phyloP scores from a whole-genome alignment of 2,888 invertebrate genomes.

The Ferrisia virgata region DNA sequence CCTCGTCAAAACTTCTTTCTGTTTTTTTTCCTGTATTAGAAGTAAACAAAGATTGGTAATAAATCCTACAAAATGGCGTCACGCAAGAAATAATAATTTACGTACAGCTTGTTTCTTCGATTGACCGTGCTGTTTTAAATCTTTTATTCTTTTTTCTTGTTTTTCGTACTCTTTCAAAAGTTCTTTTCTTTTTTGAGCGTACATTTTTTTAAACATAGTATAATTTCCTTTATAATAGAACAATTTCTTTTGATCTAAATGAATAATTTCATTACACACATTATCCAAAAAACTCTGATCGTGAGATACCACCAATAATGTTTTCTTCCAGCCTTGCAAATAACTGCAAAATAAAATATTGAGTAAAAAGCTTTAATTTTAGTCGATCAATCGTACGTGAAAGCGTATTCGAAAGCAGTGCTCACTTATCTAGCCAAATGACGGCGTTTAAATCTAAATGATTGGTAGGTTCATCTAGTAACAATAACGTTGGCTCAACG shows the following conservation, averaged over 20 bases:
- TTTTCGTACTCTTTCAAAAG: constrained; percentile 96
- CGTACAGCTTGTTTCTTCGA: constrained; percentile 87
- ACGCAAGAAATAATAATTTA: constrained; percentile 42
- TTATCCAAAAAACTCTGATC: constrained; percentile 99
- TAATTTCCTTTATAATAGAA: constrained; percentile 98
- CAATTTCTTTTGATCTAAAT: constrained; percentile 89
- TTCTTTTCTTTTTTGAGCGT: constrained; percentile 90
- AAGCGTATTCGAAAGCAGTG: constrained; percentile 48
- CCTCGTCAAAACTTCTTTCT: constrained; percentile 83
- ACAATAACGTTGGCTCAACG: constrained; percentile 64
- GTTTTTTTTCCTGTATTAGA: constrained; percentile 73
- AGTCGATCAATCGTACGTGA: not conserved
- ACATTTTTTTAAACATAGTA: constrained; percentile 98
- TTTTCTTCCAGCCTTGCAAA: constrained; percentile 98
- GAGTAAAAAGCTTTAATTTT: not conserved
- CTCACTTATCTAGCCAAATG: constrained; percentile 98
- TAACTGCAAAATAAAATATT: constrained; percentile 62
- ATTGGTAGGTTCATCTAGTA: constrained; percentile 68
- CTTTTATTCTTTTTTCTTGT: constrained; percentile 93
- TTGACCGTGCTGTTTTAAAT: constrained; percentile 90
- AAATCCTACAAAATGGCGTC: not conserved
- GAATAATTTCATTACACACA: constrained; percentile 98
- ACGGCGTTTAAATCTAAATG: constrained; percentile 84
- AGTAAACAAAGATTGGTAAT: not conserved
- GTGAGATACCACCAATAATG: constrained; percentile 95